A percentile compares a stretch with the other conserved stretches of the same genome.
phyloP scores from a whole-genome alignment of 2,113 vertebrate genomes.

The Sialia sialis region DNA sequence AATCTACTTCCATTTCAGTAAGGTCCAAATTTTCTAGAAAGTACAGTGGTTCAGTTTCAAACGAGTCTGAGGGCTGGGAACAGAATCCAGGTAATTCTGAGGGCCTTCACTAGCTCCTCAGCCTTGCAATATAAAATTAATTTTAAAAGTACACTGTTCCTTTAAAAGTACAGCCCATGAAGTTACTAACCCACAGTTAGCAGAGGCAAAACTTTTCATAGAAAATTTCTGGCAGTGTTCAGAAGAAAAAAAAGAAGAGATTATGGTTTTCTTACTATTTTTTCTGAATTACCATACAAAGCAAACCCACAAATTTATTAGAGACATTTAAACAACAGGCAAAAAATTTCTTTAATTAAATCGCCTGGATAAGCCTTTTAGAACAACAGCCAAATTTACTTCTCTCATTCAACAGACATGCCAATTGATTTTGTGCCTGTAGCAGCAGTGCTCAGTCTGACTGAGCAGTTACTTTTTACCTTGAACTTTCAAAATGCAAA shows the following conservation, averaged over 20 bases:
- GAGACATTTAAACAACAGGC: background rate
- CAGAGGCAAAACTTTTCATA: background rate
- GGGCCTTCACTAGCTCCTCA: background rate
- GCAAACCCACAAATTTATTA: background rate
- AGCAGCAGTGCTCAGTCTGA: background rate
- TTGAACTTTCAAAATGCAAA: background rate
- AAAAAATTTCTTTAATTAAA: background rate
- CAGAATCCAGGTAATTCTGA: background rate
- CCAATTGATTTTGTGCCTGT: background rate
- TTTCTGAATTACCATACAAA: background rate
- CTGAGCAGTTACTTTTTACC: background rate
- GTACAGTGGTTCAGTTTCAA: background rate
- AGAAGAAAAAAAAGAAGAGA: background rate
- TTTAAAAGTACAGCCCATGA: background rate
- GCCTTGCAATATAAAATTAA: background rate
- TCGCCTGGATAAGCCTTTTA: background rate
- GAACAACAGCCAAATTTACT: background rate
- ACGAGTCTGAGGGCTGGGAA: background rate
- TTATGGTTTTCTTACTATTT: background rate
- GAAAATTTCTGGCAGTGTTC: background rate
- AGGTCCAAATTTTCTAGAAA: background rate
- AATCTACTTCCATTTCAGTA: background rate
- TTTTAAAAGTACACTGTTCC: background rate
- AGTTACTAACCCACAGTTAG: background rate
- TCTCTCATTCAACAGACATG: background rate